Evolutionary conservation across 2,888 invertebrate species (phyloP), one percentile per base, ranked within the genome.

Genomic region (Eumacrocentrus americanus): DNA sequence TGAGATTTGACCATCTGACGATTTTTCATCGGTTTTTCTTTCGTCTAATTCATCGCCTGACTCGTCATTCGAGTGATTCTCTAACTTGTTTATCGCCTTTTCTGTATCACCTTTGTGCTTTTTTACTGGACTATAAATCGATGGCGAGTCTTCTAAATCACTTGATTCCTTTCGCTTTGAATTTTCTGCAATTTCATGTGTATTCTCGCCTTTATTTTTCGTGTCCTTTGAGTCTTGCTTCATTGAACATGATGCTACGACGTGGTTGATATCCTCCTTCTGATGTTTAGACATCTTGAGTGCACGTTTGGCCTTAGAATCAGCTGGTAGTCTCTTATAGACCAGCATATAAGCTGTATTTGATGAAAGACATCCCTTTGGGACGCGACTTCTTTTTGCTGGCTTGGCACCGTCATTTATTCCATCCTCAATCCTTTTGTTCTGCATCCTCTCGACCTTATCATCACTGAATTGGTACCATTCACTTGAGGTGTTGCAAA

Each of bases 401-500:
- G 74, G 68, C 63, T 77, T 78, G 2, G 51, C 54, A 12, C 40
- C 50, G 12, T 60, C 60, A 16, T 51, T 71, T 38, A 73, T 71
- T 3, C 76, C 73, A 54, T 79, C 78, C 54, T 79, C 79, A 64
- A 81, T 78, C 44, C 82, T 70, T 67, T 81, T 81, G 50, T 79
- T 81, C 54, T 81, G 80, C 69, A 82, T 79, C 69, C 77, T 80
- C 65, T 82, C 80, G 12, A 83, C 78, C 65, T 83, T 83, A 57
- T 85, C 85, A 68, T 89, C 89, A 70, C 88, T 88, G 72, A 88
- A 89, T 69, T 86, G 85, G 73, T 84, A 87, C 88, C 89, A 89
- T 47, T 82, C 81, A 14, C 83, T 83, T 14, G 81, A 81, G 9
- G 81, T 75, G 67, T 75, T 76, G 62, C 75, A 74, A 67, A 77